Conservation (phyloP, 2,797 vertebrate genomes). For the Carapus acus region DNA sequence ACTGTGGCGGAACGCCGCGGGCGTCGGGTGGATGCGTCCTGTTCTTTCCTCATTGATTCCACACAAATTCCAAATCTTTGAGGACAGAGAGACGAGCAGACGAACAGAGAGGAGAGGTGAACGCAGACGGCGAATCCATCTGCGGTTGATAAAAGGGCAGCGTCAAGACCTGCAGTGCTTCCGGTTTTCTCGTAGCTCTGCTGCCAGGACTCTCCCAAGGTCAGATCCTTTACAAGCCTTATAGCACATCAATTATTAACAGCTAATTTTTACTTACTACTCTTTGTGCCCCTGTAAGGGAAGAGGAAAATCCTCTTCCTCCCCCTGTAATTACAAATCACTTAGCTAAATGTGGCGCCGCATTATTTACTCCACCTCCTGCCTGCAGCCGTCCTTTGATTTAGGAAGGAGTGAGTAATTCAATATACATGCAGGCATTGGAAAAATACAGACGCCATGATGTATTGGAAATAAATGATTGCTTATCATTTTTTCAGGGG, state of each 20-base stretch:
- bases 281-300: constrained; percentile 23
- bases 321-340: constrained; percentile 26
- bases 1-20: no score
- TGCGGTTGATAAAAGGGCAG: constrained; percentile 21
- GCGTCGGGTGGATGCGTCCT: no score
- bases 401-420: not conserved
- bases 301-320: constrained; percentile 19
- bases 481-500: no score
- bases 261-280: constrained; percentile 28
- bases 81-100: no score
- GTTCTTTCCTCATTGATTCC: no score
- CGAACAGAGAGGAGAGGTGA: no score
- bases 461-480: not conserved
- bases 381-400: not conserved
- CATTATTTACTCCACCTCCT: constrained; percentile 3
- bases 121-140: constrained; percentile 3
- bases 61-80: no score
- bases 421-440: not conserved
- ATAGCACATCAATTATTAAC: constrained; percentile 47
- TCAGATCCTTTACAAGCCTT: constrained; percentile 34
- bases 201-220: constrained; percentile 28
- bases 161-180: constrained; percentile 15
- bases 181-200: constrained; percentile 21
- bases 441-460: not conserved
- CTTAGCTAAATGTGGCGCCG: constrained; percentile 6